These are phyloP conservation scores for Eueides isabella DNA, from an alignment of 1,140 invertebrate genomes.

Conservation along the genomic window DNA sequence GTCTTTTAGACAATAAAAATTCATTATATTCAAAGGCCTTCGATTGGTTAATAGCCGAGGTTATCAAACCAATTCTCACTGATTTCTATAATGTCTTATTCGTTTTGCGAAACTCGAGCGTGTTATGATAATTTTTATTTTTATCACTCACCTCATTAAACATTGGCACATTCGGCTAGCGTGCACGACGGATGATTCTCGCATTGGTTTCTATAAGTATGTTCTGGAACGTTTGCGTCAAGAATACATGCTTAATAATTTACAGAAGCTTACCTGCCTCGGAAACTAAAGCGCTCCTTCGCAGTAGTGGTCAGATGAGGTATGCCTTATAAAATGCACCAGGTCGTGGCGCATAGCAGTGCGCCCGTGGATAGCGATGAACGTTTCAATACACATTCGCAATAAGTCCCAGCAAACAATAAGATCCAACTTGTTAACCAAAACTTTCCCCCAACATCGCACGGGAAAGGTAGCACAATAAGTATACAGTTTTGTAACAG, in stretches of 20 bases:
- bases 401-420: conserved; percentile 72
- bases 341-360: conserved; percentile 82
- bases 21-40: background rate
- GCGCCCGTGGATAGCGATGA: conserved; percentile 80
- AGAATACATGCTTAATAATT: conserved; percentile 4
- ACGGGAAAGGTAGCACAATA: conserved; percentile 70
- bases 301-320: conserved; percentile 82
- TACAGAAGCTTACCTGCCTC: conserved; percentile 54
- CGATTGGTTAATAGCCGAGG: background rate
- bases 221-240: background rate
- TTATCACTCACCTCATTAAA: conserved; percentile 18
- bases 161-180: conserved; percentile 6
- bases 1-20: background rate
- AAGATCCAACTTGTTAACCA: conserved; percentile 70
- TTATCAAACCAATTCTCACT: background rate
- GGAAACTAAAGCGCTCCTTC: conserved; percentile 78
- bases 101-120: background rate
- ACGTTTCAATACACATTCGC: conserved; percentile 82
- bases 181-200: background rate
- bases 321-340: conserved; percentile 81
- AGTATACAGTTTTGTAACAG: conserved; percentile 67
- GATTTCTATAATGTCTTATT: background rate
- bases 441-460: conserved; percentile 77
- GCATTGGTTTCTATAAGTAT: background rate
- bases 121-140: conserved; percentile 8